phyloP scores from a whole-genome alignment of 2,113 vertebrate genomes.

The Aramus guarauna region DNA sequence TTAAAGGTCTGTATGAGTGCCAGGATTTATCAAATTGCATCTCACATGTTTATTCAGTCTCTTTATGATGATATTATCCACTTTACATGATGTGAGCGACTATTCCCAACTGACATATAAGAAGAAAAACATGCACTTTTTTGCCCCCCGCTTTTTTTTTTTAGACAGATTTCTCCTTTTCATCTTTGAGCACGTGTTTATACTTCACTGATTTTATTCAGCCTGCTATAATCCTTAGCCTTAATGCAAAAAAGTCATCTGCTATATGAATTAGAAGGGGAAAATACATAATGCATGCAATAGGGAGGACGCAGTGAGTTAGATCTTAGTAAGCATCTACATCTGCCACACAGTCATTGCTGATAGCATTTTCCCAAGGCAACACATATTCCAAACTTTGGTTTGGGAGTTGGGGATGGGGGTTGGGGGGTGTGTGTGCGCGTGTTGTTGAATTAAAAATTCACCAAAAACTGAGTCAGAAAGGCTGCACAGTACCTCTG shows the following conservation, averaged over 20 bases:
- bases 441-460: not conserved
- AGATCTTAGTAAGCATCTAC: constrained; percentile 34
- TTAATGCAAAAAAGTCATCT: constrained; percentile 46
- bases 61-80: not conserved
- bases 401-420: not conserved
- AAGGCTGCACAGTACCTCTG: not conserved
- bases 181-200: not conserved
- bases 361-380: not conserved
- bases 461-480: not conserved
- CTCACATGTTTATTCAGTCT: not conserved
- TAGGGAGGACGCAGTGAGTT: not conserved
- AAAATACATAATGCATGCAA: constrained; percentile 54
- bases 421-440: rapidly evolving
- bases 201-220: constrained; percentile 21
- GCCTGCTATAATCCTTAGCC: not conserved
- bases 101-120: not conserved
- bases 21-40: not conserved
- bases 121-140: not conserved
- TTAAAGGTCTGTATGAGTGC: not conserved
- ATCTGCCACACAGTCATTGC: constrained; percentile 16
- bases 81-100: not conserved
- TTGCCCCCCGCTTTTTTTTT: not conserved
- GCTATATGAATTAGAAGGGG: not conserved
- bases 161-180: not conserved
- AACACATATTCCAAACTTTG: not conserved